Base-by-base conservation (phyloP, 1,140 invertebrate genomes). In the Anoplolepis gracilipes region DNA sequence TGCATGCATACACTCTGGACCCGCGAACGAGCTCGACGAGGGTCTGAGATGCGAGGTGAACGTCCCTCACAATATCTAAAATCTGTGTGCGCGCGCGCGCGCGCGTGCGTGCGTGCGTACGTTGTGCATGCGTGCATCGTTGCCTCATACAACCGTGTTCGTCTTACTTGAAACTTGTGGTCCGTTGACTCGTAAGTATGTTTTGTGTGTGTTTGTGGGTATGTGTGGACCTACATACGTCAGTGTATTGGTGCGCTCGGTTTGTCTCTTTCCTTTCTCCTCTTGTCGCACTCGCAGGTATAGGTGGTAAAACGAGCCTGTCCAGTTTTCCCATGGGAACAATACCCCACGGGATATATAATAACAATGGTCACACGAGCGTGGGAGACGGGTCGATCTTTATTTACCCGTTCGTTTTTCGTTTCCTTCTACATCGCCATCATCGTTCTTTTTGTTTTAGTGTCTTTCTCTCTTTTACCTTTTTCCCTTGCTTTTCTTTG, bases 311-410 rank as follows among this genome's bases (percentile, higher is more conserved):
- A 91, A 89, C 89, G 88, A 90, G 82, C 88, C 91, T 91, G 92
- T 93, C 92, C 92, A 93, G 90, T 93, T 93, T 93, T 93, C 92
- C 92, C 92, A 92, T 93, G 91, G 92, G 92, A 93, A 93, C 92
- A 93, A 93, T 93, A 92, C 92, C 90, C 92, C 91, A 91, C 86
- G 88, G 92, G 91, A 92, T 93, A 90, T 85, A 92, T 92, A 93
- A 92, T 93, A 93, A 92, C 92, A 92, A 92, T 92, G 90, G 87
- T 91, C 87, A 91, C 87, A 91, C 89, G 90, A 90, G 90, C 90
- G 92, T 92, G 92, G 89, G 92, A 92, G 92, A 91, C 89, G 89
- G 87, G 87, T 92, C 91, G 86, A 92, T 92, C 91, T 92, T 93
- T 93, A 93, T 93, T 93, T 93, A 93, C 90, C 90, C 84, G 89